Base-by-base conservation (phyloP, 2,888 invertebrate genomes). In the Thymelicus acteon region DNA sequence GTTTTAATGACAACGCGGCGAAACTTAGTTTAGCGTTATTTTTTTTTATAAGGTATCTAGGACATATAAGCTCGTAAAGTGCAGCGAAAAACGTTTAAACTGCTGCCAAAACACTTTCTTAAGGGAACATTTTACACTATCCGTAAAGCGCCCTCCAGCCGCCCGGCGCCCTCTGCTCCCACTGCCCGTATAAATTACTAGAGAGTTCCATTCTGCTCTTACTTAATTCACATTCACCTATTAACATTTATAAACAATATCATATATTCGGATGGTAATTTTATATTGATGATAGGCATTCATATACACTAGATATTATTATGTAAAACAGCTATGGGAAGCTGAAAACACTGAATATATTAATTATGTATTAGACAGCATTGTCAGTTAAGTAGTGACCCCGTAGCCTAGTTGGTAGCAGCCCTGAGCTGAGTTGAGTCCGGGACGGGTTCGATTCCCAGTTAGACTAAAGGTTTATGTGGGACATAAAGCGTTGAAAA, bases 101-200 rank as follows among this genome's bases (percentile, higher is more conserved):
- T 15, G 15, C 15, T 15, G 49, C 49, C 49, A 52, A 52, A 52
- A 19, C 49, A 10, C 15, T 19, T 1, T 6, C 15, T 49, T 15
- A 31, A 57, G 57, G 12, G 57, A 57, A 57, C 31, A 24, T 57
- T 57, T 57, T 57, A 57, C 57, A 57, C 57, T 24, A 57, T 31
- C 57, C 7, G 57, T 24, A 13, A 57, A 31, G 24, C 13, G 2
- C 12, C 5, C 57, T 31, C 6, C 13, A 31, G 31, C 4, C 5
- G 24, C 0, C 24, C 24, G 24, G 24, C 24, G 52, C 15, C 0
- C 52, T 8, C 19, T 31, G 31, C 12, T 44, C 57, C 31, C 57
- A 57, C 12, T 57, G 57, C 12, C 31, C 57, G 31, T 12, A 31
- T 57, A 57, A 57, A 57, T 57, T 31, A 57, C 31, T 57, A 2